Base-by-base conservation (phyloP, 1,140 invertebrate species). In the Gryon sp. region DNA sequence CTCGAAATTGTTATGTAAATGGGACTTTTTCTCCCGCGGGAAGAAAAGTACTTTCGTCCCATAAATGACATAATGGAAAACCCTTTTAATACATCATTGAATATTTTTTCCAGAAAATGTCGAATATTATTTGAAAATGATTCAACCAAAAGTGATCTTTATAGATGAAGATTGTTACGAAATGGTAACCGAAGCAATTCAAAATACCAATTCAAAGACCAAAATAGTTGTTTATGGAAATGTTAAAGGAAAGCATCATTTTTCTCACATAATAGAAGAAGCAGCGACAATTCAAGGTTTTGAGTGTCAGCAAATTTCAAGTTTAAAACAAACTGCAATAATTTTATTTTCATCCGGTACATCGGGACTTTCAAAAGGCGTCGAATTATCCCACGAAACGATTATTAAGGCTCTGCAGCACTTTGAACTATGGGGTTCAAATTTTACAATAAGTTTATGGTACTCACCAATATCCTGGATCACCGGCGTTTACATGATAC, bases 61-160 rank as follows among this genome's bases (percentile, higher is more conserved):
- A n/a, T 32, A 32, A 32, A 32, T 32, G n/a, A 32, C n/a, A 32
- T 32, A n/a, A n/a, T n/a, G n/a, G n/a, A n/a, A n/a, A n/a, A n/a
- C n/a, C n/a, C n/a, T n/a, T n/a, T n/a, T n/a, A n/a, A n/a, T n/a
- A n/a, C n/a, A n/a, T n/a, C n/a, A n/a, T 32, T 32, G 2, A 32
- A 32, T 38, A 15, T 16, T 15, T 18, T 75, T 82, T 78, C 14
- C 38, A 87, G 84, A 72, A 20, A 79, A 60, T 14, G 73, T 78
- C 0, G 62, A 77, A 26, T 82, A 86, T 52, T 79, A 88, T 7
- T 24, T 88, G 5, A 73, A 80, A 4, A 48, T 87, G 15, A 81
- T 83, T 4, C 53, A 72, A 5, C 87, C 87, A 5, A 85, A 84
- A 69, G 46, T 88, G 7, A 63, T 88, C 2, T 89, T 90, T 75